Evolutionary conservation across 2,888 invertebrate species (phyloP).

Genomic region (Macrosoma leucophasiata): DNA sequence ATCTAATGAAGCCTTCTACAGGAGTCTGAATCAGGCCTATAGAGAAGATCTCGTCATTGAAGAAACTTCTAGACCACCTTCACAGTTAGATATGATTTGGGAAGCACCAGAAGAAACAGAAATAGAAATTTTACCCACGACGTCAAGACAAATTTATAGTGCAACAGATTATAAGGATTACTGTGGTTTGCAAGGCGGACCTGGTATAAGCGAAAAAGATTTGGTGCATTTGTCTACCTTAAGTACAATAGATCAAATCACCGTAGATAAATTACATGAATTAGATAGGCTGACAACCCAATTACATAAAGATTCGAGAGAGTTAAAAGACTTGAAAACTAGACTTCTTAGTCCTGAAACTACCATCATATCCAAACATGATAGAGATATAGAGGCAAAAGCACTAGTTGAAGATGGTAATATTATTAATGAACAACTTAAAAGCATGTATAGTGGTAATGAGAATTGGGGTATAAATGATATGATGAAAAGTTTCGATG

Average conservation of each 20-base stretch:
- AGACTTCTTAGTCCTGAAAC: conserved; percentile 81
- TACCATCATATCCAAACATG: conserved; percentile 55
- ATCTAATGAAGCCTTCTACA: conserved; percentile 91
- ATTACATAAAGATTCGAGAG: conserved; percentile 86
- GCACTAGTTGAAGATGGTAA: conserved; percentile 78
- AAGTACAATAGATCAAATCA: conserved; percentile 85
- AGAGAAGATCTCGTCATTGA: conserved; percentile 84
- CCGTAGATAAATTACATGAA: conserved; percentile 86
- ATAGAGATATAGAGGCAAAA: conserved; percentile 76
- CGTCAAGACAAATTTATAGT: conserved; percentile 81
- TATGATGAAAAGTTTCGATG: conserved; percentile 78
- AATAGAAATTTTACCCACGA: conserved; percentile 69
- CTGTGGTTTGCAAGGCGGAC: conserved; percentile 79
- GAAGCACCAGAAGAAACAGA: conserved; percentile 87
- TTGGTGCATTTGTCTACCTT: conserved; percentile 84
- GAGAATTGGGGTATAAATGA: conserved; percentile 83
- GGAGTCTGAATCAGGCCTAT: conserved; percentile 91
- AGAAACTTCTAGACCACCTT: conserved; percentile 78
- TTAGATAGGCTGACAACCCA: conserved; percentile 85
- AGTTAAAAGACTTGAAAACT: conserved; percentile 83
- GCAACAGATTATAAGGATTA: conserved; percentile 87
- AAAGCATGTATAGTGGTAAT: conserved; percentile 79
- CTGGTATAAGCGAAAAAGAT: conserved; percentile 86
- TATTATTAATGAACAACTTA: conserved; percentile 81
- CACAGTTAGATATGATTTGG: conserved; percentile 91